Percentiles rank a stretch among this genome's conserved stretches.
phyloP scores from a whole-genome alignment of 92 coral and sea anemone genomes.

The Zoanthus gigantus region DNA sequence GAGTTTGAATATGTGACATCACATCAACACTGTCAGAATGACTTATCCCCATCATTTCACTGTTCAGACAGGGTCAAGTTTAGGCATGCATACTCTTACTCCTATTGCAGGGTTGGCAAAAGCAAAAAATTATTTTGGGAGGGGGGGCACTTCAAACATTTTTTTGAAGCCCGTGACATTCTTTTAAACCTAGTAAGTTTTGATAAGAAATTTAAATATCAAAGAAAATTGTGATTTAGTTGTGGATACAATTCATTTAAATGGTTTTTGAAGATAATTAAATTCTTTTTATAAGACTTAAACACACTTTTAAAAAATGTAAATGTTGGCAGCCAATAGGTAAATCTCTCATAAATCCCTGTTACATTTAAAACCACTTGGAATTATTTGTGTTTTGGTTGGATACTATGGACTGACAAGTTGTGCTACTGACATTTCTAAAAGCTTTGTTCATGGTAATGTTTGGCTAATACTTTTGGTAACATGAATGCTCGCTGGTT shows the following conservation, averaged over 20 bases:
- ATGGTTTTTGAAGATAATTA: conserved; percentile 55
- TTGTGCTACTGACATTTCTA: no score
- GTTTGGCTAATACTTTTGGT: no score
- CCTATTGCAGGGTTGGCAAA: conserved; percentile 1
- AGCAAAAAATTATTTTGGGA: neutral
- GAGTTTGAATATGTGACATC: conserved; percentile 8
- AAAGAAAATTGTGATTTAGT: conserved; percentile 48
- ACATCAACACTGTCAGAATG: conserved; percentile 13
- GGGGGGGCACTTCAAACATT: neutral
- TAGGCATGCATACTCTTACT: conserved; percentile 14
- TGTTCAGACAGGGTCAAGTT: conserved; percentile 5
- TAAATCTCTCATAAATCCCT: no score
- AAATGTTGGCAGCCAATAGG: no score
- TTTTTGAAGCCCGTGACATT: neutral
- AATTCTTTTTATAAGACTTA: conserved; percentile 10
- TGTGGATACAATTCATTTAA: conserved; percentile 46
- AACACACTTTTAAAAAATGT: no score
- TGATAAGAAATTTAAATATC: conserved; percentile 1
- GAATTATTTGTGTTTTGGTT: no score
- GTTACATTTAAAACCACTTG: no score
- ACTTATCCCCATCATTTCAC: neutral
- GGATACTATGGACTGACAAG: no score
- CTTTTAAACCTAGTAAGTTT: conserved; percentile 5
- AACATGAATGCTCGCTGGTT: no score
- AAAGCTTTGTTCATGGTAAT: no score